Evolutionary conservation across 2,888 invertebrate genomes (phyloP), one percentile per base, ranked within the genome.

Genomic region (Linnaemya tessellans): DNA sequence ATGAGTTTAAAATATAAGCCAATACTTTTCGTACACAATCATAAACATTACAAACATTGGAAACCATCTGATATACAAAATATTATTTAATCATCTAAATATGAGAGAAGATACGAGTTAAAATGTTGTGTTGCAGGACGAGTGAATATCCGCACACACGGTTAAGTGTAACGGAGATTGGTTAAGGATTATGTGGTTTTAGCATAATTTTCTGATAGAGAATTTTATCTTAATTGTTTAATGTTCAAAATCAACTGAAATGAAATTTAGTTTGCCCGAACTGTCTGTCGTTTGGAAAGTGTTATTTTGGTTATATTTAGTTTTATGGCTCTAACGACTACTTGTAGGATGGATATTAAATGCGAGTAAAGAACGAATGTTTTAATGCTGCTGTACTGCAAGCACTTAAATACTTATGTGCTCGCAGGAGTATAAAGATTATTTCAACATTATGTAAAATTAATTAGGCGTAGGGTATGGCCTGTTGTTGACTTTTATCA

Each of bases 171-270:
- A 58, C 67, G 54, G 38, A 71, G 84, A 73, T 81, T 78, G 56
- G 58, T 79, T 75, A 46, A 65, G 85, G 81, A 79, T 85, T 75
- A 79, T 82, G 65, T 46, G 79, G 70, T 75, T 71, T 81, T 22
- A 49, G 43, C 25, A 79, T 82, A 82, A 82, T 85, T 82, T 85
- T 46, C 82, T 82, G 79, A 85, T 79, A 60, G 54, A 65, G 65
- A 79, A 85, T 85, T 82, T 70, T 75, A 79, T 71, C 60, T 60
- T 85, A 82, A 85, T 82, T 85, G 75, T 75, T 68, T 79, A 65
- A 74, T 81, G 74, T 49, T 70, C 74, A 70, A 81, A 79, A 74
- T 81, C 58, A 79, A 82, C 64, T 64, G 41, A 75, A 82, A 85
- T 75, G 22, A 75, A 71, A 79, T 81, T 74, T 78, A 49, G 54